These are phyloP conservation scores for Dromius quadrimaculatus DNA, from an alignment of 2,888 invertebrate species.

Conservation along the genomic window DNA sequence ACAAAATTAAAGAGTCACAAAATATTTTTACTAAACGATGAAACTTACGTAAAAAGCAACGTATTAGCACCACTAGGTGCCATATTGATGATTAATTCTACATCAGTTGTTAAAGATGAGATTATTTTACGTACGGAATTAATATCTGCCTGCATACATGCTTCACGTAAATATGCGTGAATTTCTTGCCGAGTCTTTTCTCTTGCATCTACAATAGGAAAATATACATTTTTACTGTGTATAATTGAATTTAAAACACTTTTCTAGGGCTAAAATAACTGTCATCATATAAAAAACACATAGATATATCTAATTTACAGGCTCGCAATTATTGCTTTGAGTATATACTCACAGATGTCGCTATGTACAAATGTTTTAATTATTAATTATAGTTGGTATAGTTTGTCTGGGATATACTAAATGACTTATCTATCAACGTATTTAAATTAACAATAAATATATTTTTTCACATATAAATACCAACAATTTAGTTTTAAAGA, in stretches of 20 bases:
- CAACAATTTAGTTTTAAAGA: neutral
- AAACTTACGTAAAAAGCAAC: slow-evolving; percentile 86
- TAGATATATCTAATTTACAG: too few relatives aligned
- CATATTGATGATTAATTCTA: slow-evolving; percentile 84
- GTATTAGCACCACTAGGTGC: slow-evolving; percentile 91
- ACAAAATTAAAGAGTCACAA: slow-evolving; percentile 55
- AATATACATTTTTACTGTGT: too few relatives aligned
- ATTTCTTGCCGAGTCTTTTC: slow-evolving; percentile 81
- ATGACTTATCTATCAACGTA: too few relatives aligned
- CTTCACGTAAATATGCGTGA: slow-evolving; percentile 82
- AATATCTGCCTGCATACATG: slow-evolving; percentile 79
- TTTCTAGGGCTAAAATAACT: too few relatives aligned
- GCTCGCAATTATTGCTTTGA: neutral
- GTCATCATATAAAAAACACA: too few relatives aligned
- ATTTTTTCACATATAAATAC: too few relatives aligned
- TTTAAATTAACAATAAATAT: too few relatives aligned
- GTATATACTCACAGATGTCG: too few relatives aligned
- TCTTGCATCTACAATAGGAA: slow-evolving; percentile 72
- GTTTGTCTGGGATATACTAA: too few relatives aligned
- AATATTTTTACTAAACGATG: slow-evolving; percentile 1
- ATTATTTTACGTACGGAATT: slow-evolving; percentile 76
- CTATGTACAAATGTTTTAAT: too few relatives aligned
- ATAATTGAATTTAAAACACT: too few relatives aligned
- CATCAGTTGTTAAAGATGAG: slow-evolving; percentile 74
- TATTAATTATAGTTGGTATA: too few relatives aligned